These are phyloP conservation scores for Plutomurus gul DNA, from an alignment of 1,140 invertebrate species.

Conservation along the genomic window DNA sequence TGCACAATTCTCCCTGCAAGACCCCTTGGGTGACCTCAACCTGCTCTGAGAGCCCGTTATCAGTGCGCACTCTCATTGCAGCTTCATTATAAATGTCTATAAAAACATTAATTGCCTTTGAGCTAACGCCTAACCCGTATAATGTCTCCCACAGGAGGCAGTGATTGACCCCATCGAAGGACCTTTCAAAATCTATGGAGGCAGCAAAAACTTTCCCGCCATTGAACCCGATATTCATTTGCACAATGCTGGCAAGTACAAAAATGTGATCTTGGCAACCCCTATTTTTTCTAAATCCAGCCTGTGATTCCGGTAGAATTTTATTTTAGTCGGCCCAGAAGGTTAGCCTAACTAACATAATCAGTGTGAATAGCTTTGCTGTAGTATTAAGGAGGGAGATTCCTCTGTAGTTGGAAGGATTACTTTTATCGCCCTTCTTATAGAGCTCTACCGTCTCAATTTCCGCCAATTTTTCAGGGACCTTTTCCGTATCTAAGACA, in stretches of 20 bases:
- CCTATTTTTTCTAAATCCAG: constrained; percentile 52
- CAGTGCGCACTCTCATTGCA: background rate
- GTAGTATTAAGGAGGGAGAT: constrained; percentile 51
- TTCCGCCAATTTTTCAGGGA: constrained; percentile 3
- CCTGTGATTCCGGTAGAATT: constrained; percentile 53
- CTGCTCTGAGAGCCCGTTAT: background rate
- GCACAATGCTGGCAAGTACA: constrained; percentile 42
- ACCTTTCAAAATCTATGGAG: constrained; percentile 53
- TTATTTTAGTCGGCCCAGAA: constrained; percentile 32
- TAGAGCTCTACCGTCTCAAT: constrained; percentile 3
- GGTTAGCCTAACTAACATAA: constrained; percentile 50
- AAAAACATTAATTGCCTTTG: constrained; percentile 50
- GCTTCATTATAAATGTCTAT: constrained; percentile 49
- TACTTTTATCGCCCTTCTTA: constrained; percentile 48
- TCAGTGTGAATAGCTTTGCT: constrained; percentile 50
- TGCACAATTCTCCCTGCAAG: constrained; percentile 53
- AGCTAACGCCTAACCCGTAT: constrained; percentile 43
- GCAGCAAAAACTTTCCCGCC: too few species aligned
- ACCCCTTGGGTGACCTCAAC: constrained; percentile 47
- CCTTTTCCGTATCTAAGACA: background rate
- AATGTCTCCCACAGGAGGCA: constrained; percentile 50
- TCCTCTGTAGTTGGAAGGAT: constrained; percentile 53
- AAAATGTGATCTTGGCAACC: constrained; percentile 54
- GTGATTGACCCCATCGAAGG: constrained; percentile 53
- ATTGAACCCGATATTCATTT: too few species aligned